phyloP scores from a whole-genome alignment of 1,140 invertebrate genomes.

The Apis laboriosa region DNA sequence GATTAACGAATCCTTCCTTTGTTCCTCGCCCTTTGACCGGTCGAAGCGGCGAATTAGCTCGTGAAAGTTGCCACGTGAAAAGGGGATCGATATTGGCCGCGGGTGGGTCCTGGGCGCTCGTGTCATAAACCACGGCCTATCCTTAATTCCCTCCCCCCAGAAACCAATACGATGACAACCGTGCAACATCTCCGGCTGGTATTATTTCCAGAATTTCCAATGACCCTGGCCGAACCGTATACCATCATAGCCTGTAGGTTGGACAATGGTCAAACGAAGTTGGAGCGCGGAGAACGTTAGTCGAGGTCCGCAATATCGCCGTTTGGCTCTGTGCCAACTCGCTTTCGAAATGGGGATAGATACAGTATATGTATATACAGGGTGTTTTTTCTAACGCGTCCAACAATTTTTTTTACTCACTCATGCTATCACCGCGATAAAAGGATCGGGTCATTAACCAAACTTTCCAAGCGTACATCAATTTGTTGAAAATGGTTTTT shows the following conservation, averaged over 20 bases:
- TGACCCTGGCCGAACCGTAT: constrained; percentile 52
- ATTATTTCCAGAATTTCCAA: constrained; percentile 77
- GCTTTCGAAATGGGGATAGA: constrained; percentile 66
- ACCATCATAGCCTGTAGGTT: constrained; percentile 52
- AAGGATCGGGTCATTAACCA: too few species aligned
- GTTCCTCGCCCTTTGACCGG: constrained; percentile 31
- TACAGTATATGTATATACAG: neutral
- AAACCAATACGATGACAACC: constrained; percentile 56
- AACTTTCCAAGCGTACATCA: too few species aligned
- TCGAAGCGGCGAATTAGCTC: constrained; percentile 54
- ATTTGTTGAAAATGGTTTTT: too few species aligned
- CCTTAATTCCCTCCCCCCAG: constrained; percentile 51
- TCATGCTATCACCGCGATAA: too few species aligned
- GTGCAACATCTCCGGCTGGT: constrained; percentile 30
- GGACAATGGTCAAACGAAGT: constrained; percentile 72
- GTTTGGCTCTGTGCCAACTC: constrained; percentile 73
- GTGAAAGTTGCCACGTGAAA: neutral
- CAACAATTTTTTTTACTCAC: too few species aligned
- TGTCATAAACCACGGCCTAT: constrained; percentile 59
- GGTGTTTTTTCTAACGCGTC: too few species aligned
- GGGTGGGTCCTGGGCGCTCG: constrained; percentile 28
- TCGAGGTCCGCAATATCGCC: constrained; percentile 65
- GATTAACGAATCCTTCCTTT: constrained; percentile 13
- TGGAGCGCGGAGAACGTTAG: constrained; percentile 48
- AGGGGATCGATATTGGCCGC: constrained; percentile 51